These are phyloP conservation scores for Oceanodroma leucorhoa DNA, from an alignment of 2,797 vertebrate genomes.

Conservation along the genomic window DNA sequence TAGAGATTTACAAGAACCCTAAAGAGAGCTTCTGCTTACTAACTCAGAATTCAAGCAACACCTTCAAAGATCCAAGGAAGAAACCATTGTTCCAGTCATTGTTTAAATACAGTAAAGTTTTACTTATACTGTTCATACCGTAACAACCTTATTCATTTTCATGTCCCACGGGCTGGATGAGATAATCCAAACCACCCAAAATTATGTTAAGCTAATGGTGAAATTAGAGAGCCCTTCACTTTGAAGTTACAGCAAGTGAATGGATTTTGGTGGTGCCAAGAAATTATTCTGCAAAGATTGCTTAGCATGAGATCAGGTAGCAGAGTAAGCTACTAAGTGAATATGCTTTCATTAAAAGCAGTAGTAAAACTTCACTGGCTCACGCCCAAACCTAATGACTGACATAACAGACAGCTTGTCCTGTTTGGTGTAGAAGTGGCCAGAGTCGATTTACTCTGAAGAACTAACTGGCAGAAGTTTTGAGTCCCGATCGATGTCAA, in stretches of 20 bases:
- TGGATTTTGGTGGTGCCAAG: background rate
- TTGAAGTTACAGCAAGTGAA: background rate
- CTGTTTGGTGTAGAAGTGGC: background rate
- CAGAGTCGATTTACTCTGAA: background rate
- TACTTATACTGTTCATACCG: background rate
- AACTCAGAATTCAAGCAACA: background rate
- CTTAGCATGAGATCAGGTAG: background rate
- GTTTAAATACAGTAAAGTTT: background rate
- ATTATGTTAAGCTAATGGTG: background rate
- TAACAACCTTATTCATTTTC: no score
- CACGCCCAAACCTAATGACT: background rate
- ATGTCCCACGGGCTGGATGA: background rate
- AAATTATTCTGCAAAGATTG: background rate
- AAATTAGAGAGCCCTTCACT: background rate
- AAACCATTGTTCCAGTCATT: background rate
- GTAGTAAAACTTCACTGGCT: background rate
- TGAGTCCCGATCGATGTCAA: rapidly evolving
- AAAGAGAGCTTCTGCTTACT: background rate
- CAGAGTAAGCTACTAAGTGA: background rate
- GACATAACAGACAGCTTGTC: no score
- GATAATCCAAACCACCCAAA: background rate
- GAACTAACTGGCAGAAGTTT: background rate
- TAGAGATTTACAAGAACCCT: background rate
- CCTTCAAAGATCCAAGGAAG: background rate
- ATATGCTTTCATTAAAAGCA: rapidly evolving